A percentile compares a stretch with the other conserved stretches of the same genome.
Conservation (phyloP, 2,888 invertebrate genomes). For the Ichneumoninae sp. region DNA sequence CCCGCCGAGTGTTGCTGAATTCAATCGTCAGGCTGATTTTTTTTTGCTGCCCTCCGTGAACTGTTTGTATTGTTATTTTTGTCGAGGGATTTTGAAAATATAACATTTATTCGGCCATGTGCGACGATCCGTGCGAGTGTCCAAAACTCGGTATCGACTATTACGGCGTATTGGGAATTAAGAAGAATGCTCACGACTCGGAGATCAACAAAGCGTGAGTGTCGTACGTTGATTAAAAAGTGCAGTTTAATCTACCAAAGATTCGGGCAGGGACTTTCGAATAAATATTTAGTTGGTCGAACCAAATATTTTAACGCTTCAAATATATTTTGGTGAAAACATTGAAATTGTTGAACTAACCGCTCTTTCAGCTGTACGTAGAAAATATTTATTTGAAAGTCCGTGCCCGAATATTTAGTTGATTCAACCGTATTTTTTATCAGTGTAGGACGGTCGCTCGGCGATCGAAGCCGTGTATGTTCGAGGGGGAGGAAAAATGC, state of each 20-base stretch:
- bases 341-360: too few species aligned
- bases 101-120: conserved; percentile 25
- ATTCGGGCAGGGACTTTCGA: too few species aligned
- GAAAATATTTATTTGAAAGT: too few species aligned
- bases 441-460: background rate
- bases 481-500: background rate
- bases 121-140: conserved; percentile 52
- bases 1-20: conserved; percentile 25
- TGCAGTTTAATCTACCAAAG: too few species aligned
- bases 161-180: conserved; percentile 90
- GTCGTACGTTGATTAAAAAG: background rate
- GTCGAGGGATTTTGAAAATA: background rate
- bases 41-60: conserved; percentile 8
- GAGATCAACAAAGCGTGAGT: conserved; percentile 90
- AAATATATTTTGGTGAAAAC: too few species aligned
- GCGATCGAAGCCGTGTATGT: background rate
- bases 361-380: too few species aligned
- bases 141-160: conserved; percentile 90
- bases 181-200: conserved; percentile 87
- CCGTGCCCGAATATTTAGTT: too few species aligned
- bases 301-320: too few species aligned
- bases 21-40: conserved; percentile 38
- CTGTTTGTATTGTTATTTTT: background rate
- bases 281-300: too few species aligned
- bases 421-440: too few species aligned